phyloP scores from a whole-genome alignment of 1,140 invertebrate species.

The Stegodyphus dumicola region DNA sequence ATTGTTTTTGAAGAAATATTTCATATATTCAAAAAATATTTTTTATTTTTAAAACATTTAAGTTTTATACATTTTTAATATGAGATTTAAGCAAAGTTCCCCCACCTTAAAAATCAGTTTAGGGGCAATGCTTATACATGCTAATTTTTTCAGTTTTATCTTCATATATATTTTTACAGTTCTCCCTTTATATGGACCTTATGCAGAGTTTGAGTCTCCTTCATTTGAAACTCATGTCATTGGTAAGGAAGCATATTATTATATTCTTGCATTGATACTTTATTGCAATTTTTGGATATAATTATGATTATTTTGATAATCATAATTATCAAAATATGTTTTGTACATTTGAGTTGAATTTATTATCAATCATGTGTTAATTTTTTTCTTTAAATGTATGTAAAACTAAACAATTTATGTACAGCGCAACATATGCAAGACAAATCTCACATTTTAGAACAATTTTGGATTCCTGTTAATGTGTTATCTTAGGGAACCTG shows the following conservation, averaged over 20 bases:
- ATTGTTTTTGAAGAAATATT: too few relatives aligned
- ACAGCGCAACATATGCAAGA: too few relatives aligned
- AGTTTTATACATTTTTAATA: background rate
- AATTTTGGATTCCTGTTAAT: too few relatives aligned
- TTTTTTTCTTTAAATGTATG: too few relatives aligned
- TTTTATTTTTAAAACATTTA: background rate
- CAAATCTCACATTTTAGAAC: too few relatives aligned
- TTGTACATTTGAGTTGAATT: background rate
- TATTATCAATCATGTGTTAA: too few relatives aligned
- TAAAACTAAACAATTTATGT: too few relatives aligned
- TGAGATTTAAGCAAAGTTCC: background rate
- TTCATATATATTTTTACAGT: conserved; percentile 6
- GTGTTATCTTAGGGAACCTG: too few relatives aligned
- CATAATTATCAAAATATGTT: background rate
- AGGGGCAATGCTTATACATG: background rate
- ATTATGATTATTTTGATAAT: background rate
- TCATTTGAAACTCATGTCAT: conserved; percentile 40
- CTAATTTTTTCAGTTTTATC: background rate
- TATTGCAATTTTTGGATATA: background rate
- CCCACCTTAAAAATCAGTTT: background rate
- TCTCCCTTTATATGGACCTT: conserved; percentile 51
- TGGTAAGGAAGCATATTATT: conserved; percentile 14
- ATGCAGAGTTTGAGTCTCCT: conserved; percentile 36
- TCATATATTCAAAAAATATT: background rate
- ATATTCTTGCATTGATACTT: background rate